Percentiles rank a stretch among this genome's conserved stretches.
Conservation (phyloP, 2,797 vertebrate genomes). For the Tokudaia muenninki region DNA sequence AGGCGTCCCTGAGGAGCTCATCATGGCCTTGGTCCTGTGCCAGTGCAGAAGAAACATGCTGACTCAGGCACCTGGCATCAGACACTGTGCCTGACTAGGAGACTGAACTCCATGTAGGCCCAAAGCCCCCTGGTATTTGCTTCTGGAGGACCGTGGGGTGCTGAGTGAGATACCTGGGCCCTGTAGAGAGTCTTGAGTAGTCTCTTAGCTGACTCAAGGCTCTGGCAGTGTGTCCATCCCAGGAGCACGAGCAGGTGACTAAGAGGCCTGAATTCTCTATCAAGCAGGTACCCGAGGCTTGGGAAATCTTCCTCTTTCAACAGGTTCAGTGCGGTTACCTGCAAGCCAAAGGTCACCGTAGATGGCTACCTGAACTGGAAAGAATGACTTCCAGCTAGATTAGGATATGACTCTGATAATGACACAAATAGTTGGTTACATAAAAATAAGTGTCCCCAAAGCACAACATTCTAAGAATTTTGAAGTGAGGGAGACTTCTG, state of each 20-base stretch:
- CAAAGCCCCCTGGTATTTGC: background rate
- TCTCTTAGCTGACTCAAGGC: slow-evolving; percentile 91
- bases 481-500: slow-evolving; percentile 16
- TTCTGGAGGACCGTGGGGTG: background rate
- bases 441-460: slow-evolving; percentile 4
- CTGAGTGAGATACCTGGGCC: slow-evolving; percentile 89
- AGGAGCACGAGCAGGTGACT: slow-evolving; percentile 95
- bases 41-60: slow-evolving; percentile 38
- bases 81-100: background rate
- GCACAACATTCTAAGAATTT: background rate
- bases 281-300: slow-evolving; percentile 90
- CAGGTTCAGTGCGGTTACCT: slow-evolving; percentile 94
- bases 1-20: slow-evolving; percentile 93
- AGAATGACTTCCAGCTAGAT: background rate
- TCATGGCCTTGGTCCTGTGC: slow-evolving; percentile 91
- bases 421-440: background rate
- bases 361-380: background rate
- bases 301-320: slow-evolving; percentile 95
- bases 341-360: slow-evolving; percentile 58
- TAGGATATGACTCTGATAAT: background rate
- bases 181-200: slow-evolving; percentile 92
- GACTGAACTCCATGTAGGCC: background rate
- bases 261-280: slow-evolving; percentile 94
- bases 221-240: slow-evolving; percentile 96
- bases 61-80: background rate